These are phyloP conservation scores for Cordylochernes scorpioides DNA, from an alignment of 2,888 invertebrate species.

Conservation along the genomic window DNA sequence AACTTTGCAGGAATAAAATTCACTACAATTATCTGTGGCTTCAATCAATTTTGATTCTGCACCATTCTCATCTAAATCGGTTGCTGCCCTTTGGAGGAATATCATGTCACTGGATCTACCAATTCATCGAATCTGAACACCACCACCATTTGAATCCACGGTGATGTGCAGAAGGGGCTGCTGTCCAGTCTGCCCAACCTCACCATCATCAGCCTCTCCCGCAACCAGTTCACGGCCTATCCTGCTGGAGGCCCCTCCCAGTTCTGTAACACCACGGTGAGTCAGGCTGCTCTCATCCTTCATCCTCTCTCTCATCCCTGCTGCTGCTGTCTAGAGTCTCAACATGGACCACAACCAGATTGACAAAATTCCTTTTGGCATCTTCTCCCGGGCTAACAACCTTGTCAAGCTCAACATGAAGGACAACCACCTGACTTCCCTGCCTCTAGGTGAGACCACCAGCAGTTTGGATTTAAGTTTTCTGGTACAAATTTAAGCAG, in stretches of 20 bases:
- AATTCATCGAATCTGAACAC: too few species aligned
- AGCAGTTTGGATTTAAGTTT: neutral
- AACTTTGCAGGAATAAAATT: too few species aligned
- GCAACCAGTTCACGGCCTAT: slow-evolving; percentile 80
- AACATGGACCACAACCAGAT: slow-evolving; percentile 98
- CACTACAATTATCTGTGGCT: too few species aligned
- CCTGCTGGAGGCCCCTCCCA: slow-evolving; percentile 94
- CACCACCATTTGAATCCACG: too few species aligned
- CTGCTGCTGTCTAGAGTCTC: slow-evolving; percentile 37
- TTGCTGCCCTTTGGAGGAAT: too few species aligned
- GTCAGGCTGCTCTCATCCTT: slow-evolving; percentile 10
- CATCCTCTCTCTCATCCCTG: slow-evolving; percentile 2
- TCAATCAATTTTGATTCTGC: too few species aligned
- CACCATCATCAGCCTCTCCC: slow-evolving; percentile 73
- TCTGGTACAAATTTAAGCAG: neutral
- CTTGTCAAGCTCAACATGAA: slow-evolving; percentile 96
- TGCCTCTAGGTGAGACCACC: slow-evolving; percentile 39
- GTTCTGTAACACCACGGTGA: slow-evolving; percentile 54
- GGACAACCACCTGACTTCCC: slow-evolving; percentile 77
- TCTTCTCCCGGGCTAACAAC: slow-evolving; percentile 82
- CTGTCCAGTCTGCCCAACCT: slow-evolving; percentile 68
- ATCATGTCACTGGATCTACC: too few species aligned
- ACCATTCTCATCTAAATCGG: too few species aligned
- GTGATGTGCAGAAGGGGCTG: slow-evolving; percentile 55
- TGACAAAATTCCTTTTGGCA: slow-evolving; percentile 96